Conservation (phyloP, 92 coral and sea anemone genomes). For the Phenganax marumi region DNA sequence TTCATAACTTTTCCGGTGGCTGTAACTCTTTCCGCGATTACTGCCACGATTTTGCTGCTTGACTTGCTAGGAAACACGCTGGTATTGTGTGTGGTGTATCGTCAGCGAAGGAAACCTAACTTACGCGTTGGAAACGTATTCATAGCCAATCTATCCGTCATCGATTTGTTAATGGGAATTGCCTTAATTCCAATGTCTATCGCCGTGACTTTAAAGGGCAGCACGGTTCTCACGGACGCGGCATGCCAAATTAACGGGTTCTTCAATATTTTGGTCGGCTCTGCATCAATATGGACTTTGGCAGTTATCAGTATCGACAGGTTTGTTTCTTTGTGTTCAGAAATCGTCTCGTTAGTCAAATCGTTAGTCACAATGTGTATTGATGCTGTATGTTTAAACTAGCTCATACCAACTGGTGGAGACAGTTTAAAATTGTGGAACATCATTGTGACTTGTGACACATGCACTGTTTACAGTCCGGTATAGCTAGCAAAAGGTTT, state of each 20-base stretch:
- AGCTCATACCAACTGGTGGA: not conserved
- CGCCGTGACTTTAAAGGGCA: conserved; percentile 41
- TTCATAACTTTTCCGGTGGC: conserved; percentile 34
- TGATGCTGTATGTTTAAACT: not conserved
- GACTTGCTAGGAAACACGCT: conserved; percentile 68
- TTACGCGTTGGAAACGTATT: conserved; percentile 80
- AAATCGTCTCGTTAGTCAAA: not conserved
- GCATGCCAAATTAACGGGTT: conserved; percentile 87
- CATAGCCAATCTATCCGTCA: conserved; percentile 80
- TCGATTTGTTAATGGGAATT: conserved; percentile 69
- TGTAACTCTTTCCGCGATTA: conserved; percentile 53
- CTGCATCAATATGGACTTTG: conserved; percentile 84
- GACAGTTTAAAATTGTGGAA: not conserved
- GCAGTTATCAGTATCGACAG: conserved; percentile 90
- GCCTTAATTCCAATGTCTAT: conserved; percentile 76
- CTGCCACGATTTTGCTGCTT: conserved; percentile 54
- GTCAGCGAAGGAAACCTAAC: conserved; percentile 68
- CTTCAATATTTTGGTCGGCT: conserved; percentile 76
- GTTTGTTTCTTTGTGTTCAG: conserved; percentile 48
- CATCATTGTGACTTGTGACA: no score
- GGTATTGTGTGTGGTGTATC: conserved; percentile 75
- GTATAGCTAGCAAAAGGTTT: no score
- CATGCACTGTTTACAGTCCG: no score
- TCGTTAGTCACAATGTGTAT: not conserved
- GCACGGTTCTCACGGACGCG: conserved; percentile 63